phyloP scores from a whole-genome alignment of 2,113 vertebrate genomes.

The Coreoperca whiteheadi region DNA sequence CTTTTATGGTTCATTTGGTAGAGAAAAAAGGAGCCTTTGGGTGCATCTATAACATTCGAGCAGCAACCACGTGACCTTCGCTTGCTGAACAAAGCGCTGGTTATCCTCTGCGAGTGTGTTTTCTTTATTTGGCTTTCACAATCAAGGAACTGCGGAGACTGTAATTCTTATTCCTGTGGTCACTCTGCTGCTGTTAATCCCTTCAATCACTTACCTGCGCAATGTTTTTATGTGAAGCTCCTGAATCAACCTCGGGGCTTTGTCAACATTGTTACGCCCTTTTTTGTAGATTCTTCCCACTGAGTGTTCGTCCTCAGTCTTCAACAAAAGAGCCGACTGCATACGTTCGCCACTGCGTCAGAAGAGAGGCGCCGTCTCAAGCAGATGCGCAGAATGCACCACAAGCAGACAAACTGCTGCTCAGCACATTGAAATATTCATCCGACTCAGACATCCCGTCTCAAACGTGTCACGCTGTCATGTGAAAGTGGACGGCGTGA shows the following conservation, averaged over 20 bases:
- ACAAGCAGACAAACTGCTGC: conserved; percentile 9
- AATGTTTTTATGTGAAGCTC: neutral
- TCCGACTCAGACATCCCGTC: conserved; percentile 25
- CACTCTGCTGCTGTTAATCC: neutral
- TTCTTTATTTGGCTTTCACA: neutral
- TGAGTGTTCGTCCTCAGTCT: neutral
- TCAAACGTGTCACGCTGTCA: conserved; percentile 46
- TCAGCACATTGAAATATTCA: conserved; percentile 48
- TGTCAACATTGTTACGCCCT: neutral
- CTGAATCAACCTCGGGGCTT: neutral
- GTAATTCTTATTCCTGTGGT: neutral
- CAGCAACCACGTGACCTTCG: neutral
- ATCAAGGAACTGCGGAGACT: neutral
- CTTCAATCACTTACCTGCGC: neutral
- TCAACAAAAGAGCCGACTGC: neutral
- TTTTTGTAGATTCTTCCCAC: neutral
- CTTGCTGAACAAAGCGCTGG: neutral
- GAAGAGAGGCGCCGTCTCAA: neutral
- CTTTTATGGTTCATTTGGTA: neutral
- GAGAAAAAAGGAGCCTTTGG: neutral
- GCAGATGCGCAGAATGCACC: neutral
- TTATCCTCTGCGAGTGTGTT: neutral
- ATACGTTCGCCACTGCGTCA: neutral
- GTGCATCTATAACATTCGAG: neutral
- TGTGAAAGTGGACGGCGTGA: conserved; percentile 37